Evolutionary conservation across 1,140 invertebrate species (phyloP).

Genomic region (Amphibalanus amphitrite): DNA sequence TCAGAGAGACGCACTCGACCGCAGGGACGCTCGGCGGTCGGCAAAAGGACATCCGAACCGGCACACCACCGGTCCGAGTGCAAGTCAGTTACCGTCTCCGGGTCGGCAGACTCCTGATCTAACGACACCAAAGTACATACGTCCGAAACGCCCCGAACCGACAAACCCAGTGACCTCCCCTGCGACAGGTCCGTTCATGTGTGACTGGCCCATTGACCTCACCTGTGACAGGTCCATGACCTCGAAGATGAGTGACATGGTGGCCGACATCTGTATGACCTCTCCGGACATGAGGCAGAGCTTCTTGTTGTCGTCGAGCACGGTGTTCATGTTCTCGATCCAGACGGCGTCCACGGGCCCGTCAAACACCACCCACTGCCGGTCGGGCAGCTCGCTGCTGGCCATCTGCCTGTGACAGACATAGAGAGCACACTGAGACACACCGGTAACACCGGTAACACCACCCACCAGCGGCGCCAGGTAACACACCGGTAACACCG

Average conservation of each 20-base stretch:
- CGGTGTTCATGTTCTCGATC: slow-evolving; percentile 97
- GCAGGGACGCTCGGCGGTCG: too few species aligned
- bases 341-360: slow-evolving; percentile 90
- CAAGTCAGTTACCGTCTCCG: too few species aligned
- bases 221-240: slow-evolving; percentile 57
- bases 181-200: too few species aligned
- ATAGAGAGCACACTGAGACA: background rate
- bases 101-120: too few species aligned
- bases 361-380: slow-evolving; percentile 93
- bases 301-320: slow-evolving; percentile 92
- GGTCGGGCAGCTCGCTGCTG: slow-evolving; percentile 46
- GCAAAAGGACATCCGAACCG: too few species aligned
- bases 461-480: background rate
- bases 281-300: slow-evolving; percentile 82
- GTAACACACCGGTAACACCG: background rate
- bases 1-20: too few species aligned
- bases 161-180: too few species aligned
- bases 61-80: too few species aligned
- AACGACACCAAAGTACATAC: too few species aligned
- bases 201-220: slow-evolving; percentile 6
- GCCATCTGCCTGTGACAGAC: slow-evolving; percentile 35
- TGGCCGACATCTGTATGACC: slow-evolving; percentile 76
- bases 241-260: slow-evolving; percentile 86
- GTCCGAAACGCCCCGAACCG: too few species aligned
- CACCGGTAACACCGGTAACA: background rate